Conservation (phyloP, 1,140 invertebrate genomes). For the Venturia canescens region DNA sequence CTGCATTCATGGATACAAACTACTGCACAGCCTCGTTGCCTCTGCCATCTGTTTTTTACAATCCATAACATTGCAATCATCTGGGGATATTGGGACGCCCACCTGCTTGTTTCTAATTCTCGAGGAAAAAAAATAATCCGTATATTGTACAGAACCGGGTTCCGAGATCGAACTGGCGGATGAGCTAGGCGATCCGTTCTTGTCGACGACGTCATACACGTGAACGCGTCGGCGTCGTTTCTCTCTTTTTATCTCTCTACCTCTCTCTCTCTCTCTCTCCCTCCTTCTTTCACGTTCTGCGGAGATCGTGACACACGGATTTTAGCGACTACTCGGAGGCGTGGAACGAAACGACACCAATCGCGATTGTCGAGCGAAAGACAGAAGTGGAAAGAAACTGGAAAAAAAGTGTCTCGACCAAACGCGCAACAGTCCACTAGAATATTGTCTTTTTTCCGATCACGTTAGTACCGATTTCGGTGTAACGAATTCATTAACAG, state of each 20-base stretch:
- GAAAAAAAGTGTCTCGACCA: no score
- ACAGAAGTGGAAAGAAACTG: constrained; percentile 49
- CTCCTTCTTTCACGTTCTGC: background rate
- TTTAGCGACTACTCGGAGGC: constrained; percentile 5
- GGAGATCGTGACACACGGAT: background rate
- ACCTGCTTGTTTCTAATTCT: background rate
- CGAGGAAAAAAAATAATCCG: background rate
- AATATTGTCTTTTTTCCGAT: no score
- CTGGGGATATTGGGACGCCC: no score
- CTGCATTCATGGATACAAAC: no score
- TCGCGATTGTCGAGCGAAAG: constrained; percentile 56
- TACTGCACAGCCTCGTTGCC: no score
- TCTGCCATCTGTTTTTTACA: background rate
- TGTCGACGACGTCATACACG: constrained; percentile 70
- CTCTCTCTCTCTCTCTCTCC: background rate
- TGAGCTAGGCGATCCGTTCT: constrained; percentile 60
- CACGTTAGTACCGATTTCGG: no score
- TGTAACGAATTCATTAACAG: no score
- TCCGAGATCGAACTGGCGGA: background rate
- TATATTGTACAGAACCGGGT: background rate
- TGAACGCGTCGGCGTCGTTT: constrained; percentile 66
- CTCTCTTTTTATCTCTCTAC: background rate
- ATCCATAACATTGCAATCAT: no score
- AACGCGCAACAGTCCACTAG: no score
- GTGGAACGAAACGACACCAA: constrained; percentile 46